A percentile compares a stretch with the other conserved stretches of the same genome.
These are phyloP conservation scores for Apoda limacodes DNA, from an alignment of 2,888 invertebrate genomes.

Conservation along the genomic window DNA sequence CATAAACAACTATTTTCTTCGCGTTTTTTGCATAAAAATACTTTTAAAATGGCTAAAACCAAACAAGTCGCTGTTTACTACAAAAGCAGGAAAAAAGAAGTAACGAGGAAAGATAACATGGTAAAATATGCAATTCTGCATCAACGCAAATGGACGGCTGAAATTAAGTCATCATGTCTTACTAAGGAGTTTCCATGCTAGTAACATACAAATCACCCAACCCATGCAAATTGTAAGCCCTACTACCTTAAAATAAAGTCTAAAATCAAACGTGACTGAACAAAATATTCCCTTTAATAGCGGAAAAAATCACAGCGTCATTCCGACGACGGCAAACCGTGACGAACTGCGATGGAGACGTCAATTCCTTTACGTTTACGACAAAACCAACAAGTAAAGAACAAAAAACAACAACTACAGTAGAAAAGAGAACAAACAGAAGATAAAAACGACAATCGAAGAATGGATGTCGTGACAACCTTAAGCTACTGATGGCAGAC, in stretches of 20 bases:
- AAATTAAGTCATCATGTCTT: conserved; percentile 58
- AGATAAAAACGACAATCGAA: conserved; percentile 25
- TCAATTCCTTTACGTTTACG: conserved; percentile 54
- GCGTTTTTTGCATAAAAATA: background rate
- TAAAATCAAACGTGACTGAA: conserved; percentile 3
- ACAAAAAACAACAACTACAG: conserved; percentile 25
- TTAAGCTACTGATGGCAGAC: conserved; percentile 22
- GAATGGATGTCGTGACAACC: conserved; percentile 27
- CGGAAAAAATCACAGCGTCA: conserved; percentile 58
- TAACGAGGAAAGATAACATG: background rate
- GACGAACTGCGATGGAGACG: conserved; percentile 59
- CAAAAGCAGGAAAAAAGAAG: background rate
- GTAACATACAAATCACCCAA: conserved; percentile 7
- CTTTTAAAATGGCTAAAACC: background rate
- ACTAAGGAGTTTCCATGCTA: conserved; percentile 34
- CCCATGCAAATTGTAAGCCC: conserved; percentile 4
- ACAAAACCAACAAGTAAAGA: conserved; percentile 55
- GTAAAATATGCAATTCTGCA: conserved; percentile 35
- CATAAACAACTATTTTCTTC: too few relatives aligned
- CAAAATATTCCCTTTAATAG: conserved; percentile 24
- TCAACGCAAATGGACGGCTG: conserved; percentile 45
- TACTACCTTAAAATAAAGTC: conserved; percentile 4
- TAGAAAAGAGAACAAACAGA: conserved; percentile 25
- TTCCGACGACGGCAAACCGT: conserved; percentile 47
- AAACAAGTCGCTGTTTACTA: background rate